These are phyloP conservation scores for Lemur catta DNA, from an alignment of 2,797 vertebrate genomes.

Conservation along the genomic window DNA sequence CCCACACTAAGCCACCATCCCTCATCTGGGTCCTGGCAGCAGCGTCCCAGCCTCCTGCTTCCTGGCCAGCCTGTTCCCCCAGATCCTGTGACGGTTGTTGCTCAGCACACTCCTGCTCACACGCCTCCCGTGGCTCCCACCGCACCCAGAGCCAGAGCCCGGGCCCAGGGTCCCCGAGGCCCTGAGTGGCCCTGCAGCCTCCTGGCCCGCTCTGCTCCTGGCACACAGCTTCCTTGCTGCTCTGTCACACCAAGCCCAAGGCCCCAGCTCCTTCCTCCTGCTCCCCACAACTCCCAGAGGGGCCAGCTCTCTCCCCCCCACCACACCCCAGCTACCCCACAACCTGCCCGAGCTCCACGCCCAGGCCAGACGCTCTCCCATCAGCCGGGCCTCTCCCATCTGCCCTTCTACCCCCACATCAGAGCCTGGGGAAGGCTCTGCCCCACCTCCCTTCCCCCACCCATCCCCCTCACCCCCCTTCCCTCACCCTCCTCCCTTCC, in stretches of 20 bases:
- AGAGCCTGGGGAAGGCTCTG: neutral
- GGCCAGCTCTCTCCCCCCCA: neutral
- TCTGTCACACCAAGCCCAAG: neutral
- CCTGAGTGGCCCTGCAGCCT: neutral
- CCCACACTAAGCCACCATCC: neutral
- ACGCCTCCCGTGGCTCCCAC: neutral
- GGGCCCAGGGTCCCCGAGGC: neutral
- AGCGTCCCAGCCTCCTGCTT: neutral
- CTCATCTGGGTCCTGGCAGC: neutral
- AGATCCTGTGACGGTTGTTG: neutral
- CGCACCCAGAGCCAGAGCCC: neutral
- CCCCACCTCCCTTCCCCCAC: neutral
- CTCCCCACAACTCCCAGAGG: neutral
- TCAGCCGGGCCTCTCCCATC: neutral
- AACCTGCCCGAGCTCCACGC: neutral
- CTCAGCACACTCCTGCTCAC: neutral
- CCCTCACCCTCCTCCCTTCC: too few relatives aligned
- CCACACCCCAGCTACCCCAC: neutral
- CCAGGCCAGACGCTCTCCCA: neutral
- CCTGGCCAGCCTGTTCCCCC: fast-evolving
- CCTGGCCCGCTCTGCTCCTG: neutral
- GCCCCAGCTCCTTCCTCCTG: neutral
- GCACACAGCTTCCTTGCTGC: neutral
- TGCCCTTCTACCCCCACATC: neutral
- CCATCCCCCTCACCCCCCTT: neutral